These are phyloP conservation scores for Pseudorhombus dupliciocellatus DNA, from an alignment of 2,113 vertebrate genomes.

Conservation along the genomic window DNA sequence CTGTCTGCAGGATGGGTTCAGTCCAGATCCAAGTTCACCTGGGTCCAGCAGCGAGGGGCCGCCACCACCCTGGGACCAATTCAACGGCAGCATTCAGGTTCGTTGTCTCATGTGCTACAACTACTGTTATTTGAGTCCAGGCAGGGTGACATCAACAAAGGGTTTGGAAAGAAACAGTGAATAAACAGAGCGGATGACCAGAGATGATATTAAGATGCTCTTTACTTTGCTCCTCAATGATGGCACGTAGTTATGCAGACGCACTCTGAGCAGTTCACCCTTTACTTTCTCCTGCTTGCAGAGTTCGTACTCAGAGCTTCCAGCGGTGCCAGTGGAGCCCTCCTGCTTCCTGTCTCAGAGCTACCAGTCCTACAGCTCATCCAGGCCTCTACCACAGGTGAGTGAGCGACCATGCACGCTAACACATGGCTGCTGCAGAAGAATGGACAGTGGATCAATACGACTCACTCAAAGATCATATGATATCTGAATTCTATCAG, in stretches of 20 bases:
- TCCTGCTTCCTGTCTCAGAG: slow-evolving; percentile 60
- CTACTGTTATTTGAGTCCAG: not conserved
- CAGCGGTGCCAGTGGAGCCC: slow-evolving; percentile 55
- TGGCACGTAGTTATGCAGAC: not conserved
- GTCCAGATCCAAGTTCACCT: slow-evolving; percentile 60
- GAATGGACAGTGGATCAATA: not conserved
- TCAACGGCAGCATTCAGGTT: slow-evolving; percentile 47
- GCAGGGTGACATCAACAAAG: not conserved
- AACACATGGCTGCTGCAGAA: not conserved
- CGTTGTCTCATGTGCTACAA: not conserved
- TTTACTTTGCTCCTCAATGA: not conserved
- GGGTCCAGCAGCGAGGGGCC: slow-evolving; percentile 24
- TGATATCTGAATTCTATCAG: not conserved
- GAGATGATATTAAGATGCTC: not conserved
- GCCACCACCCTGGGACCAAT: slow-evolving; percentile 60
- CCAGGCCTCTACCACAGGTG: slow-evolving; percentile 65
- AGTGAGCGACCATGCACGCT: slow-evolving; percentile 4
- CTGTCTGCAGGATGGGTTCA: slow-evolving; percentile 68
- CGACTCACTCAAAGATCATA: no score
- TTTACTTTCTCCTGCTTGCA: slow-evolving; percentile 33
- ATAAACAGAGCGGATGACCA: no score
- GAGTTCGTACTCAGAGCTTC: slow-evolving; percentile 58
- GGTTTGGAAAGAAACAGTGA: not conserved
- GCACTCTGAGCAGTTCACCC: not conserved
- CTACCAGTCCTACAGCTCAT: slow-evolving; percentile 52